Conservation (phyloP, 1,140 invertebrate species). For the Oncopodura yosiiana region DNA sequence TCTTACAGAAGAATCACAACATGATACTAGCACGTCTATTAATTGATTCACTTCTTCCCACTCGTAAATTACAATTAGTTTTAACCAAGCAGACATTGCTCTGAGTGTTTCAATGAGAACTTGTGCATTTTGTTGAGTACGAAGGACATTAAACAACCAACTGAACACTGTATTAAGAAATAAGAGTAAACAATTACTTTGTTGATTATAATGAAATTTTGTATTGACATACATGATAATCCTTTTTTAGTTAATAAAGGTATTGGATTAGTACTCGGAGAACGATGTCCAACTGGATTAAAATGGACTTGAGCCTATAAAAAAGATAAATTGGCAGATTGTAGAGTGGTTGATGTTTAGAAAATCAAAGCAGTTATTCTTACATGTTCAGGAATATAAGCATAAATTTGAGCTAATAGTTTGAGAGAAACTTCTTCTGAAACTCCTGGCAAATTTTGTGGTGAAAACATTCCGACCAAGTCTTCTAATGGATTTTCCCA, state of each 20-base stretch:
- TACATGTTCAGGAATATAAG: constrained; percentile 31
- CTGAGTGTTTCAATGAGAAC: constrained; percentile 23
- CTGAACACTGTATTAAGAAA: constrained; percentile 26
- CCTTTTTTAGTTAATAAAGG: not conserved
- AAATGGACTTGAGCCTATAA: constrained; percentile 22
- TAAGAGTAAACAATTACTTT: not conserved
- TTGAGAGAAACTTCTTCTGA: constrained; percentile 24
- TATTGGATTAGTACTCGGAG: constrained; percentile 28
- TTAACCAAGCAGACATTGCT: constrained; percentile 32
- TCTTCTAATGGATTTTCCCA: constrained; percentile 34
- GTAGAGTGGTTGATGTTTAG: no score
- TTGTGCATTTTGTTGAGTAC: constrained; percentile 22
- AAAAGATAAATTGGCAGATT: not conserved
- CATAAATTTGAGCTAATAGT: constrained; percentile 31
- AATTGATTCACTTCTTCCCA: constrained; percentile 22
- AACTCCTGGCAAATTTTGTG: constrained; percentile 34
- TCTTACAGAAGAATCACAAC: constrained; percentile 9
- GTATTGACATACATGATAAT: not conserved
- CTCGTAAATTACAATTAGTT: constrained; percentile 29
- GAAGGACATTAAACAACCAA: constrained; percentile 30
- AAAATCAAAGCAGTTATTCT: not conserved
- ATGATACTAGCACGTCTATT: constrained; percentile 18
- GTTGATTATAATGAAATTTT: not conserved
- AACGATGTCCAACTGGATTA: constrained; percentile 19
- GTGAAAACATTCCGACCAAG: constrained; percentile 23